phyloP scores from a whole-genome alignment of 2,888 invertebrate species.

The Zelleria hepariella region DNA sequence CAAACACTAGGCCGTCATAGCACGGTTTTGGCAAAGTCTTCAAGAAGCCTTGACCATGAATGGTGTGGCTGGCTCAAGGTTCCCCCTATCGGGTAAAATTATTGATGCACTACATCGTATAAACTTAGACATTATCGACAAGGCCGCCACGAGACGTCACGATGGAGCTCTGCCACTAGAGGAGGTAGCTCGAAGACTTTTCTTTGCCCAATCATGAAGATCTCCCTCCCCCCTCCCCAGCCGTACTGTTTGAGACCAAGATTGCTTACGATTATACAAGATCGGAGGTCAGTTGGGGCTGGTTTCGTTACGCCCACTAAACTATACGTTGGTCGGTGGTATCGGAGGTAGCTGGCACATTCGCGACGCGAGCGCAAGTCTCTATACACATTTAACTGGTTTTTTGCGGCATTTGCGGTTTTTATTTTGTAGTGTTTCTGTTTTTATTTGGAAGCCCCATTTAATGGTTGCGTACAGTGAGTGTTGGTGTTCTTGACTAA shows the following conservation, averaged over 20 bases:
- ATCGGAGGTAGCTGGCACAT: constrained; percentile 30
- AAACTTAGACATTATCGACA: background rate
- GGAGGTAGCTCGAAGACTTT: background rate
- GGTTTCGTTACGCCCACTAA: constrained; percentile 22
- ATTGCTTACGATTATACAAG: background rate
- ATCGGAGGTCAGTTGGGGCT: background rate
- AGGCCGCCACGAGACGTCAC: background rate
- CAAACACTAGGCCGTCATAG: no score
- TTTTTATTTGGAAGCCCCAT: background rate
- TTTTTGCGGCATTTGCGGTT: background rate
- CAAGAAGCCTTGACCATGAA: no score
- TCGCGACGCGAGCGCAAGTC: constrained; percentile 40
- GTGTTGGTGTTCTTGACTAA: background rate
- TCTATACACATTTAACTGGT: constrained; percentile 21
- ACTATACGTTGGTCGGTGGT: constrained; percentile 35
- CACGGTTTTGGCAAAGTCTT: no score
- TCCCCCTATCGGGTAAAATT: background rate
- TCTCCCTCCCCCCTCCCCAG: background rate
- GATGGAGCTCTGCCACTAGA: background rate
- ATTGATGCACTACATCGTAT: background rate
- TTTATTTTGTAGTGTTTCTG: background rate
- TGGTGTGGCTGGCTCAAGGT: background rate
- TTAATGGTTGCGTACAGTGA: background rate
- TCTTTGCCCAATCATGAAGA: background rate
- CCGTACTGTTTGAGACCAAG: background rate